Evolutionary conservation across 1,140 invertebrate genomes (phyloP).

Genomic region (Ctenoplectra terminalis): DNA sequence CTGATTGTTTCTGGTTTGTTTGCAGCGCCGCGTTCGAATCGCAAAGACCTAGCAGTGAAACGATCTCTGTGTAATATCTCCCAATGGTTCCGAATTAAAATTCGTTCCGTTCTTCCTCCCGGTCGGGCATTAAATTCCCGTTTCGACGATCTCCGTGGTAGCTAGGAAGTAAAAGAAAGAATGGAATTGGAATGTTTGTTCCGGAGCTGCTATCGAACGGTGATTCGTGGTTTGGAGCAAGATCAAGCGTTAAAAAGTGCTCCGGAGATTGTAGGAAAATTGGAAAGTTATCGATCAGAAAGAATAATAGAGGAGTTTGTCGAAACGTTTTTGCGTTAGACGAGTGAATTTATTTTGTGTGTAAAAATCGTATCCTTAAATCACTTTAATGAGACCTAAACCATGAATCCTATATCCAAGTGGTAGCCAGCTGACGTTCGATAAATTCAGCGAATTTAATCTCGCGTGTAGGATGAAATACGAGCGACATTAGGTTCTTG

Average conservation of each 20-base stretch:
- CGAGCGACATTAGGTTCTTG: neutral
- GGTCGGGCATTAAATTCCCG: conserved; percentile 22
- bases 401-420: neutral
- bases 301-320: neutral
- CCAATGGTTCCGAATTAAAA: conserved; percentile 9
- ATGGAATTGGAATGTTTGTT: neutral
- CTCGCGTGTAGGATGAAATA: conserved; percentile 1
- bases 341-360: neutral
- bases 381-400: neutral
- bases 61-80: neutral
- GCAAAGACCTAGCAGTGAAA: neutral
- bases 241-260: conserved; percentile 15
- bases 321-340: neutral
- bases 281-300: conserved; percentile 9
- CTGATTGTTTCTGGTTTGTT: conserved; percentile 64
- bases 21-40: neutral
- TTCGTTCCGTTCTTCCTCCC: neutral
- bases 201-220: neutral
- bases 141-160: neutral
- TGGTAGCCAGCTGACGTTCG: neutral
- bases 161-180: neutral
- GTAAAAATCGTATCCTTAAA: neutral
- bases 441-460: conserved; percentile 11
- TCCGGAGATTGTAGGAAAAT: conserved; percentile 11
- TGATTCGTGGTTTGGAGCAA: neutral